Evolutionary conservation across 1,140 invertebrate species (phyloP).

Genomic region (Drosophila kurseongensis): DNA sequence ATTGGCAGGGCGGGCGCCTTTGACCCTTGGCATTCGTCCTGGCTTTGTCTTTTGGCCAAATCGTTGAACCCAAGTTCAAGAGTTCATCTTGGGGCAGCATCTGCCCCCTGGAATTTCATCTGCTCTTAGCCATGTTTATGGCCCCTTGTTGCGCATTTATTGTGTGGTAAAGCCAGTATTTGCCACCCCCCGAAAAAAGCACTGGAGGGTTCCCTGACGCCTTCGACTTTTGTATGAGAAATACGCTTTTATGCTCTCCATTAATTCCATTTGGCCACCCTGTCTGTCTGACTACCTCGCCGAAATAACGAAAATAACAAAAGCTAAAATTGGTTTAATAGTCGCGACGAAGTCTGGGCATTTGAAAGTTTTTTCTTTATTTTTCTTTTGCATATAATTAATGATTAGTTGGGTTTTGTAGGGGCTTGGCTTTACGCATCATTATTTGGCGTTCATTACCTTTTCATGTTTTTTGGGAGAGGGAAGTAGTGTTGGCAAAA

Average conservation of each 20-base stretch:
- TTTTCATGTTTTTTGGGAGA: slow-evolving; percentile 7
- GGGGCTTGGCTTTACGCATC: slow-evolving; percentile 45
- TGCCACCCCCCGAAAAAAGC: slow-evolving; percentile 17
- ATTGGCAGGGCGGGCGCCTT: slow-evolving; percentile 23
- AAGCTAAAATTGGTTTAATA: slow-evolving; percentile 52
- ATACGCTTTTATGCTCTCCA: slow-evolving; percentile 67
- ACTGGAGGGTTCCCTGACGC: slow-evolving; percentile 75
- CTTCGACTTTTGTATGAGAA: slow-evolving; percentile 40
- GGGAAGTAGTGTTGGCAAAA: slow-evolving; percentile 18
- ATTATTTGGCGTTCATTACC: slow-evolving; percentile 51
- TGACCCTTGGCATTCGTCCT: slow-evolving; percentile 43
- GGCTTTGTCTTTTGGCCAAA: slow-evolving; percentile 48
- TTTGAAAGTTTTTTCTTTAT: slow-evolving; percentile 46
- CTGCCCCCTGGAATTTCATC: slow-evolving; percentile 33
- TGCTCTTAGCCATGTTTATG: slow-evolving; percentile 44
- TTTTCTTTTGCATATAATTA: slow-evolving; percentile 63
- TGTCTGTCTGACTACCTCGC: background rate
- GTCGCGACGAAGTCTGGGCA: slow-evolving; percentile 57
- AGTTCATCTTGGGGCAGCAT: slow-evolving; percentile 67
- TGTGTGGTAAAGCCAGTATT: slow-evolving; percentile 60
- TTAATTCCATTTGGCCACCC: slow-evolving; percentile 61
- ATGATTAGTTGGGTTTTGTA: slow-evolving; percentile 55
- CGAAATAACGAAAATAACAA: slow-evolving; percentile 17
- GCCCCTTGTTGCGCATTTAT: slow-evolving; percentile 77
- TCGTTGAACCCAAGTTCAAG: slow-evolving; percentile 79